Base-by-base conservation (phyloP, 2,888 invertebrate species). In the Eilema depressum region DNA sequence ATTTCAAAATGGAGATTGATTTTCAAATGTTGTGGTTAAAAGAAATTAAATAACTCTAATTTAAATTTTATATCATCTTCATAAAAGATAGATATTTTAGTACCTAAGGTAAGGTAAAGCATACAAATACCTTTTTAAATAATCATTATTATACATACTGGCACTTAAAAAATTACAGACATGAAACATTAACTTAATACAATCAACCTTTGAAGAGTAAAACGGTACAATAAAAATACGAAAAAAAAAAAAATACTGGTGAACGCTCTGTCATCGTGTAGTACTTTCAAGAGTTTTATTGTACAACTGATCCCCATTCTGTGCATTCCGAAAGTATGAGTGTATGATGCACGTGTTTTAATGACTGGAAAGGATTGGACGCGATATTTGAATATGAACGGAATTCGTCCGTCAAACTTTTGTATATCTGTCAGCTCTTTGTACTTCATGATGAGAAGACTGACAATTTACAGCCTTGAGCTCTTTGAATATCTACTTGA, bases 271-370 rank as follows among this genome's bases (percentile, higher is more conserved):
- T 82, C 82, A 80, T 82, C 83, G 69, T 82, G 67, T 71, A 74
- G 70, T 80, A 73, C 80, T 74, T 76, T 75, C 73, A 79, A 81
- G 80, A 69, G 79, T 82, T 85, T 89, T 89, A 86, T 84, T 88
- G 83, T 79, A 78, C 74, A 80, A 83, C 80, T 84, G 85, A 85
- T 86, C 85, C 81, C 78, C 86, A 90, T 90, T 87, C 87, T 87
- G 85, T 84, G 77, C 90, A 92, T 92, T 89, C 92, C 92, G 79
- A 88, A 82, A 74, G 83, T 85, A 88, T 92, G 92, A 92, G 83
- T 88, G 83, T 84, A 75, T 69, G 75, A 76, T 84, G 84, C 90
- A 91, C 89, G 91, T 89, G 89, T 88, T 83, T 86, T 83, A 79
- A 74, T 80, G 77, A 75, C 77, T 80, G 79, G 74, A 78, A 78